Base-by-base conservation (phyloP, 2,888 invertebrate genomes). In the Cheilosia impressa region DNA sequence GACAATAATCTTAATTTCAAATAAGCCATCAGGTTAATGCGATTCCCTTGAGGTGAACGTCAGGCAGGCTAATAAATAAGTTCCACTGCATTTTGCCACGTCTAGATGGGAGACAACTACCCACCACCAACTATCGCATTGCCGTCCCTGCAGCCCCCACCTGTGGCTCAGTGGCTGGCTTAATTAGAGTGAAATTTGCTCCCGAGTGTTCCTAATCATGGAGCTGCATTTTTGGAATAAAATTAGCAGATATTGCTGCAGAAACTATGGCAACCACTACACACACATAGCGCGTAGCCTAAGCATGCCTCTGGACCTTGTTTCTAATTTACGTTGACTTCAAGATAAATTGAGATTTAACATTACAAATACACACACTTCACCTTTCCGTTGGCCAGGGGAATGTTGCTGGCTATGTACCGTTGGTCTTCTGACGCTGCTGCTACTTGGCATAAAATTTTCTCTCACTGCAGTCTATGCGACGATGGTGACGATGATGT, bases 321-420 rank as follows among this genome's bases (percentile, higher is more conserved):
- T 80, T 75, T 84, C 84, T 84, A 75, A 80, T 84, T 84, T 66
- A 71, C 75, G 47, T 84, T 75, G 58, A 63, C 83, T 80, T 79
- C 71, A 71, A 75, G 80, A 79, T 84, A 75, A 80, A 80, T 80
- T 84, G 69, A 75, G 69, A 84, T 84, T 79, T 79, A 73, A 73
- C 79, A 78, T 83, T 73, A 73, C 47, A 55, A 75, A 73, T 75
- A 69, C 73, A 41, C 57, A 69, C 73, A 41, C 62, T 77, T 13
- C 27, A 45, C 43, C 63, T 52, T 17, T 19, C 17, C 65, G 57
- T 65, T 65, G 19, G 63, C 17, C 24, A 52, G 45, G 57, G 27
- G 27, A 43, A 41, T 19, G 13, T 72, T 50, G 50, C 47, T 62
- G 13, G 15, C 24, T 15, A 38, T 38, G 15, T 68, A 15, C 22